Conservation (phyloP, 2,113 vertebrate genomes). For the Cnemophilus loriae region DNA sequence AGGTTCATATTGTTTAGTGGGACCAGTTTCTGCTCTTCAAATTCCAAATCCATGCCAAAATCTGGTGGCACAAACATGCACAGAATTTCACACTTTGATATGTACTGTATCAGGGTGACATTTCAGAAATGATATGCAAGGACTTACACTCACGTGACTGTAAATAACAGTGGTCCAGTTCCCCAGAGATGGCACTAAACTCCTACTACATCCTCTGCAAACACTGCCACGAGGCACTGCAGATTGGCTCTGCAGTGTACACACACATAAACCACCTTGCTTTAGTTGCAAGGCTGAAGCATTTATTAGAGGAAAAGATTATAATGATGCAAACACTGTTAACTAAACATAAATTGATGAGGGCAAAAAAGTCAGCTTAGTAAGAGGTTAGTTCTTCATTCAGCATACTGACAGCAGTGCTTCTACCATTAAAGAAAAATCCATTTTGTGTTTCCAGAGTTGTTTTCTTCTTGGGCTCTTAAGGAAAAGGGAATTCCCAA, state of each 20-base stretch:
- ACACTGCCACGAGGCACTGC: neutral
- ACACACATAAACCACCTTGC: neutral
- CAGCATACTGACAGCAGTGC: neutral
- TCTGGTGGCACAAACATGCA: neutral
- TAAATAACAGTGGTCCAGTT: conserved; percentile 16
- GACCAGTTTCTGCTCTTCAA: neutral
- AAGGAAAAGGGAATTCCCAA: neutral
- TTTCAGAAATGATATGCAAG: conserved; percentile 18
- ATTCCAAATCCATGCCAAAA: neutral
- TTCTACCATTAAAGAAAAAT: neutral
- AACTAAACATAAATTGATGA: neutral
- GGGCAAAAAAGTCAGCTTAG: neutral
- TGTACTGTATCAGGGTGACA: conserved; percentile 2
- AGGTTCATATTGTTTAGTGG: conserved; percentile 2
- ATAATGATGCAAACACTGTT: conserved; percentile 1
- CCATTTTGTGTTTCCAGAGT: neutral
- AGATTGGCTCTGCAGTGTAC: neutral
- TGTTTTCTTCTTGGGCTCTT: neutral
- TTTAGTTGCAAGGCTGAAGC: neutral
- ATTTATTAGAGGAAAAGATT: conserved; percentile 27
- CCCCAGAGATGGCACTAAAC: conserved; percentile 15
- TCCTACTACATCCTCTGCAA: conserved; percentile 20
- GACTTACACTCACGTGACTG: neutral
- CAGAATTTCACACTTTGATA: neutral
- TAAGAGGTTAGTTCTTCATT: neutral